A percentile compares a stretch with the other conserved stretches of the same genome.
Conservation (phyloP, 2,113 vertebrate species). For the Irena cyanogastra region DNA sequence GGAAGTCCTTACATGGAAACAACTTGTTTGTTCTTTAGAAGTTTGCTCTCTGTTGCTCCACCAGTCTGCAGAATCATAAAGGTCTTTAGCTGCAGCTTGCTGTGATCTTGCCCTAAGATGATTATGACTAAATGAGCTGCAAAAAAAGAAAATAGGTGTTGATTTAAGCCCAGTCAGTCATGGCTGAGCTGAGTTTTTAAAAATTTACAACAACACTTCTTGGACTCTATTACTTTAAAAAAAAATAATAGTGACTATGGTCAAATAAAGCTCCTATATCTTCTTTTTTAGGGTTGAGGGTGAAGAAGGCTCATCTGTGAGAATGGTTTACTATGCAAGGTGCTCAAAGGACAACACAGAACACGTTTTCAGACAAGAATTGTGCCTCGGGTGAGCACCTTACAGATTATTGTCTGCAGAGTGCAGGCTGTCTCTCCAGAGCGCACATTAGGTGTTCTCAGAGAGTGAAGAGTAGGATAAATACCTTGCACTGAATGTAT, state of each 20-base stretch:
- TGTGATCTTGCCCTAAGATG: background rate
- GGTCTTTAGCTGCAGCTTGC: background rate
- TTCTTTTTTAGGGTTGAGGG: background rate
- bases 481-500: background rate
- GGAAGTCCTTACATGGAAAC: background rate
- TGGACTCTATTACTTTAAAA: background rate
- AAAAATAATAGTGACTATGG: background rate
- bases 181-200: conserved; percentile 7
- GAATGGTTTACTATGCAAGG: background rate
- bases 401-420: background rate
- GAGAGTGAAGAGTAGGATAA: background rate
- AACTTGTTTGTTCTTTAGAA: conserved; percentile 10
- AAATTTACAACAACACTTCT: background rate
- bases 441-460: background rate
- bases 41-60: background rate
- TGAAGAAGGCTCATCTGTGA: background rate
- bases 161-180: background rate
- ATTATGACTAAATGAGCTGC: background rate
- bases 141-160: background rate
- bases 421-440: background rate
- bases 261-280: background rate
- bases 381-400: background rate
- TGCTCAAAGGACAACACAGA: background rate
- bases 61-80: background rate
- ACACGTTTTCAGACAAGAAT: background rate